Base-by-base conservation (phyloP, 2,888 invertebrate genomes). In the Pseudococcus viburni region DNA sequence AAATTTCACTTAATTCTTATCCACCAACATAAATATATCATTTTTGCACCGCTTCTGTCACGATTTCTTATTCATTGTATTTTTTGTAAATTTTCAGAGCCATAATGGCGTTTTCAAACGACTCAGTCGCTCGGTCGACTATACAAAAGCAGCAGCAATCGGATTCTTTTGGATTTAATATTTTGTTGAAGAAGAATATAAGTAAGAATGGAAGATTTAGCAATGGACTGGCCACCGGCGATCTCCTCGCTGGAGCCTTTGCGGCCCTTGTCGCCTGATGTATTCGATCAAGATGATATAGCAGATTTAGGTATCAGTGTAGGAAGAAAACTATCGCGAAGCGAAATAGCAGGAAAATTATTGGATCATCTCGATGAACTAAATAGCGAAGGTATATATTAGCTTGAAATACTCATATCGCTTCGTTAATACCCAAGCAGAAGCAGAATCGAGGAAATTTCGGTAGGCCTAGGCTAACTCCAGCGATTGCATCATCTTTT, bases 31-130 rank as follows among this genome's bases (percentile, higher is more conserved):
- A 3, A 42, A 8, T 17, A 59, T 59, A 59, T 64, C 64, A 22
- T 64, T 11, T 22, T 9, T 22, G 11, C 9, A 22, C 8, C 9
- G 4, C 3, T 19, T 11, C 64, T 64, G 5, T 55, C 22, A 19
- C 84, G 9, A 55, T 15, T 19, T 12, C 11, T n/a, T 17, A 51
- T 85, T 59, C 73, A 85, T 68, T 48, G 55, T 11, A 26, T 77
- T 85, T 83, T 22, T 91, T 91, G 90, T 91, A 91, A 90, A 90
- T 91, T 94, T 94, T 90, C 93, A 96, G 96, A 93, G 96, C 96
- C 96, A 95, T 91, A 92, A 96, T 96, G 96, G 96, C 96, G 94
- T 93, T 94, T 85, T 85, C 85, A 85, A 85, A 85, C 73, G 59
- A 77, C 73, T 48, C 88, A 77, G 88, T 88, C 88, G 88, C 85